Base-by-base conservation (phyloP, 2,113 vertebrate genomes). In the Corythornis cristatus region DNA sequence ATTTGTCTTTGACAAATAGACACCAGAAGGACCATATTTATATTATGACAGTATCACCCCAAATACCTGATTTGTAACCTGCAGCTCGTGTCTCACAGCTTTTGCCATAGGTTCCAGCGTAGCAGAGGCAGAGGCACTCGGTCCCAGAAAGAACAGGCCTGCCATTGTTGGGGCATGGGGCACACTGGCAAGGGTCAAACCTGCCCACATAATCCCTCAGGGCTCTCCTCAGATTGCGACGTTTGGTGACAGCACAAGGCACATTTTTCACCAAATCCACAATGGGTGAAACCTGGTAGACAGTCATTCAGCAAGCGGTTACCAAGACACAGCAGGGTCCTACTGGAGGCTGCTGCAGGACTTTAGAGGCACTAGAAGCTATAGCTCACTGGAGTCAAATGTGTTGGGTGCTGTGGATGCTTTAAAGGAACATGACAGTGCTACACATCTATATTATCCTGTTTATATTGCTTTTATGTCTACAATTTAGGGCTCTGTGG, bases 81-180 rank as follows among this genome's bases (percentile, higher is more conserved):
- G 98, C 98, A 13, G 98, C 98, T 28, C 96, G 95, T 9, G 5
- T 97, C 88, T 99, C 98, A 43, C 99, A 99, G 98, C 96, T 97
- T 11, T 96, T 2, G 1, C 99, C 99, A 0, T 98, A 99, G 43
- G 99, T 99, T 20, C 99, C 99, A 0, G 98, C 98, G 70, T 97
- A 98, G 84, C 99, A 99, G 29, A 99, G 86, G 57, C 99, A 99
- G 58, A 98, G 93, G 90, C 99, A 99, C 76, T 98, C 97, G 0
- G 97, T 99, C 31, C 98, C 98, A 0, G 97, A 96, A 29, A 99
- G 98, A 20, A 98, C 95, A 0, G 98, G 92, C 7, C 42, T 94
- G 78, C 93, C 99, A 0, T 99, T 99, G 86, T 99, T 99, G 43
- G 98, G 98, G 58, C 99, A 99, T 0, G 98, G 98, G 1, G 98